phyloP scores from a whole-genome alignment of 2,797 vertebrate species.

The Semaprochilodus insignis region DNA sequence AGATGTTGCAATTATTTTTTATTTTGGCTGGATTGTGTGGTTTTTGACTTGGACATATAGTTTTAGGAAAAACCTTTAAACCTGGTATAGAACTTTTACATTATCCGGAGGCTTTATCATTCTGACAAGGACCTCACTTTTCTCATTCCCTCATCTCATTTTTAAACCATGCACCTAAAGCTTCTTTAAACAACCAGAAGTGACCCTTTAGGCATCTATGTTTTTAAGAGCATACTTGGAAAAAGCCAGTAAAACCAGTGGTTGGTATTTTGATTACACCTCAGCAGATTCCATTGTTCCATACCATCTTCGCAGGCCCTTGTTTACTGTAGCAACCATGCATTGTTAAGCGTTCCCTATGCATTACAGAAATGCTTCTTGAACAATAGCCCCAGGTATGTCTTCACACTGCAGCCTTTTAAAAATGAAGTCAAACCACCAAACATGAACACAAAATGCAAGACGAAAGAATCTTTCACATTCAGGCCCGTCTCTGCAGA shows the following conservation, averaged over 20 bases:
- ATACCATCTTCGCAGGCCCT: not conserved
- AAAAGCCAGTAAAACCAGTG: not conserved
- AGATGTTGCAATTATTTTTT: no score
- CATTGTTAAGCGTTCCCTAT: not conserved
- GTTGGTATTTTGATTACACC: not conserved
- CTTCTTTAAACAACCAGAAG: no score
- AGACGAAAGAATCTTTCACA: no score
- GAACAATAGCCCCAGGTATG: not conserved
- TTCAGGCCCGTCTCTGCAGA: not conserved
- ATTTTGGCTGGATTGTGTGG: no score
- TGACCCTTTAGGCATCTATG: no score
- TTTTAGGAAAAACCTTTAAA: no score
- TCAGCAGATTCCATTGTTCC: not conserved
- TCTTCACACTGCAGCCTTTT: not conserved
- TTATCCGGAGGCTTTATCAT: no score
- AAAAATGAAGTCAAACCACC: not conserved
- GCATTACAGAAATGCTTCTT: not conserved
- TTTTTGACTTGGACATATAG: no score
- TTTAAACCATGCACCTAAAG: no score
- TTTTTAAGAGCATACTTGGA: not conserved
- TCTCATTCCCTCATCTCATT: no score
- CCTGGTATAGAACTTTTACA: no score
- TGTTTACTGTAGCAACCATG: not conserved
- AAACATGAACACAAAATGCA: not conserved
- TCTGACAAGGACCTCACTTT: no score